These are phyloP conservation scores for Tetramorium simillimum DNA, from an alignment of 1,140 invertebrate species.

Conservation along the genomic window DNA sequence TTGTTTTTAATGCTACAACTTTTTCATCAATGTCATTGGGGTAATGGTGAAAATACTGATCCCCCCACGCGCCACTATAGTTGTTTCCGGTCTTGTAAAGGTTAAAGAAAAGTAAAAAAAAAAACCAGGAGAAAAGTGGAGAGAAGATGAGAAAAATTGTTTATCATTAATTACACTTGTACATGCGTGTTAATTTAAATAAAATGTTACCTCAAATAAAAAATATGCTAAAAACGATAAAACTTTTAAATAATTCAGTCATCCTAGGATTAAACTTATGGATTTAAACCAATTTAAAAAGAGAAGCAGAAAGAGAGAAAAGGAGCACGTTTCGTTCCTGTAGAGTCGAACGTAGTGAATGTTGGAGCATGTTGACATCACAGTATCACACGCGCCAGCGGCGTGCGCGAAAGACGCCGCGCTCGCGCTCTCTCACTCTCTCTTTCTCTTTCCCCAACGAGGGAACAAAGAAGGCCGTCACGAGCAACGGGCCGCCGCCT, in stretches of 20 bases:
- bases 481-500: constrained; percentile 65
- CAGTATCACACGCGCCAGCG: not conserved
- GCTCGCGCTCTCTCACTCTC: not conserved
- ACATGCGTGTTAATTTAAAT: not conserved
- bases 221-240: not conserved
- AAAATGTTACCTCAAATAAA: not conserved
- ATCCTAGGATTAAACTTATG: not conserved
- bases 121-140: not conserved
- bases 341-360: not conserved
- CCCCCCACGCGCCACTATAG: no score
- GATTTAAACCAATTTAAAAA: not conserved
- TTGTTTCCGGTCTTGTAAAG: no score
- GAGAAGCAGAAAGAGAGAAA: not conserved
- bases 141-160: not conserved
- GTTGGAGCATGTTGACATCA: not conserved
- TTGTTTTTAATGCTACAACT: no score
- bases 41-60: no score
- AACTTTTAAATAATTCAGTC: not conserved
- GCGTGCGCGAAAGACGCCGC: not conserved
- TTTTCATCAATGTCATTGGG: no score
- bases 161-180: not conserved
- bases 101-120: not conserved
- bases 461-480: constrained; percentile 73
- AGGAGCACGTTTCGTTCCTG: not conserved
- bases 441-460: not conserved